Percentiles rank a stretch among this genome's conserved stretches.
phyloP scores from a whole-genome alignment of 2,888 invertebrate genomes.

The Tridacna gigas region DNA sequence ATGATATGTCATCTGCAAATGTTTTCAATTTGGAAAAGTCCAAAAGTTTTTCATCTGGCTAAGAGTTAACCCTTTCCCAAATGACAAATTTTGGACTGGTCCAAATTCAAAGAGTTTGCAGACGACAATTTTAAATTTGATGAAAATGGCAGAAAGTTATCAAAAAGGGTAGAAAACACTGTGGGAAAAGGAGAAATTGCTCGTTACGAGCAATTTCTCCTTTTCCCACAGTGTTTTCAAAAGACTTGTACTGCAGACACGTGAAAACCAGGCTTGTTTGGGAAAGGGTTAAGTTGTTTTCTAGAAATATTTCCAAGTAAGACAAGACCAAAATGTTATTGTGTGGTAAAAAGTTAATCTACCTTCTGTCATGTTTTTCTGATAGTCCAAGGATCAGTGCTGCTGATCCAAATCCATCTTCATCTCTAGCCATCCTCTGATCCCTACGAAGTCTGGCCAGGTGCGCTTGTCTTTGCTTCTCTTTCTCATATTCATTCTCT shows the following conservation, averaged over 20 bases:
- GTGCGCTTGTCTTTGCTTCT: slow-evolving; percentile 71
- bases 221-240: not conserved
- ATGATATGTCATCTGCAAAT: no score
- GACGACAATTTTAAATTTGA: no score
- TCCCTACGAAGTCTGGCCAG: slow-evolving; percentile 74
- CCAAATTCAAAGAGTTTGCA: no score
- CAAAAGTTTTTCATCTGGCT: no score
- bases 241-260: not conserved
- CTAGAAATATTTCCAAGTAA: not conserved
- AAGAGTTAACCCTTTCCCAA: no score
- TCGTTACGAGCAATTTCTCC: not conserved
- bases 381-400: slow-evolving; percentile 75
- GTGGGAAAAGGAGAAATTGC: not conserved
- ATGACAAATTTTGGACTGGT: no score
- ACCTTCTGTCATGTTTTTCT: slow-evolving; percentile 68
- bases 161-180: not conserved
- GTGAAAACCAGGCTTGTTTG: not conserved
- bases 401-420: slow-evolving; percentile 77
- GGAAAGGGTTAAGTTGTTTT: not conserved
- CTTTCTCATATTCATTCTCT: slow-evolving; percentile 65
- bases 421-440: slow-evolving; percentile 73
- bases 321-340: not conserved
- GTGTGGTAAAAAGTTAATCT: not conserved
- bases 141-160: no score
- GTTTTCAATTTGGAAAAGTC: no score